Evolutionary conservation across 2,113 vertebrate genomes (phyloP).

Genomic region (Monopterus albus): DNA sequence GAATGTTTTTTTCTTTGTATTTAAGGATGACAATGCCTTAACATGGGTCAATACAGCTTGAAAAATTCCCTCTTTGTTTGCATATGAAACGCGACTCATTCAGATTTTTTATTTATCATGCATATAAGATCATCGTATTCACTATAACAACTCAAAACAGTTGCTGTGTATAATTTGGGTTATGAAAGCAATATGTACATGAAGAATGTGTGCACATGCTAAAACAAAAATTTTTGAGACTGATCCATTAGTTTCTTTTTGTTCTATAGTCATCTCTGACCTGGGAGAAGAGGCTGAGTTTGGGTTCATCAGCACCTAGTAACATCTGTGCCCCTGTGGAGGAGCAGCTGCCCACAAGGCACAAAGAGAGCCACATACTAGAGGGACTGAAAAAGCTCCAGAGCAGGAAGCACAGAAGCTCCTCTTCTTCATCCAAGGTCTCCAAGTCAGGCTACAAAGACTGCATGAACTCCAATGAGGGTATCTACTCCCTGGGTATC

Average conservation of each 20-base stretch:
- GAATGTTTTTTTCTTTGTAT: too few relatives aligned
- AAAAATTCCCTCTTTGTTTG: too few relatives aligned
- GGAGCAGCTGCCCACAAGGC: constrained; percentile 86
- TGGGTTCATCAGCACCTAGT: constrained; percentile 88
- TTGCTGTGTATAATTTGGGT: too few relatives aligned
- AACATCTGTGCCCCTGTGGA: constrained; percentile 86
- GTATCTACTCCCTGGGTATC: constrained; percentile 93
- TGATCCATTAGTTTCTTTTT: constrained; percentile 23
- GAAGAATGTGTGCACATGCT: not conserved
- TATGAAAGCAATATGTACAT: not conserved
- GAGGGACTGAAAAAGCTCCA: constrained; percentile 91
- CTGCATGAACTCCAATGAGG: constrained; percentile 97
- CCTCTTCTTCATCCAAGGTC: constrained; percentile 83
- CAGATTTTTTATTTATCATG: too few relatives aligned
- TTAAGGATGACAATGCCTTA: not conserved
- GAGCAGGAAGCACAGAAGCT: constrained; percentile 84
- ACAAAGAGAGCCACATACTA: constrained; percentile 92
- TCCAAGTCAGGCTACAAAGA: constrained; percentile 92
- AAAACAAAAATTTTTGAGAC: not conserved
- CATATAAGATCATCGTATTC: too few relatives aligned
- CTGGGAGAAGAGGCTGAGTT: constrained; percentile 90
- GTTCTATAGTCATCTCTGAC: constrained; percentile 83
- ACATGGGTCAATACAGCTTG: too few relatives aligned
- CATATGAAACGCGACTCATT: too few relatives aligned
- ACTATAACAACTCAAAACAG: too few relatives aligned